Evolutionary conservation across 2,797 vertebrate species (phyloP).

Genomic region (Thripadectes ignobilis): DNA sequence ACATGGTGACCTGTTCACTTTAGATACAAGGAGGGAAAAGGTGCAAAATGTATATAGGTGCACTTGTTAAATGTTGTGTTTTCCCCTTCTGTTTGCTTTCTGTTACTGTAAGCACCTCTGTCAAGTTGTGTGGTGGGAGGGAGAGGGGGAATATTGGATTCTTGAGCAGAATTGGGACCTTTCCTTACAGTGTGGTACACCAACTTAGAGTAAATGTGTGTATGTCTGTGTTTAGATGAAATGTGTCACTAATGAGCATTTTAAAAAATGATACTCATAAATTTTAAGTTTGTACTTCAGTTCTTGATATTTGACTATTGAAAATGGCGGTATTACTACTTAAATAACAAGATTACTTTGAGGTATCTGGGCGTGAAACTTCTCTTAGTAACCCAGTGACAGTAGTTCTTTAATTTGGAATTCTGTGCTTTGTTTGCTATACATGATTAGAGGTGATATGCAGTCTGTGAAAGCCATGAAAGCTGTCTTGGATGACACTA

Average conservation of each 20-base stretch:
- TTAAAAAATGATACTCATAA: background rate
- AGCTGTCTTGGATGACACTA: background rate
- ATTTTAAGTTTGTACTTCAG: constrained; percentile 13
- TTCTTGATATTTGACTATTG: constrained; percentile 4
- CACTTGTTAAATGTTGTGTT: constrained; percentile 58
- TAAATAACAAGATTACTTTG: constrained; percentile 22
- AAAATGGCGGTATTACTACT: background rate
- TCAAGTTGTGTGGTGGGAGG: background rate
- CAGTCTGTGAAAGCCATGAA: background rate
- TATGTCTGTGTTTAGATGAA: constrained; percentile 48
- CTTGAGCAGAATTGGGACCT: constrained; percentile 11
- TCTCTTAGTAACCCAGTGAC: background rate
- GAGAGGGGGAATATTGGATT: constrained; percentile 6
- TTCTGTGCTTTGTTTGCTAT: background rate
- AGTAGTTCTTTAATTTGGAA: background rate
- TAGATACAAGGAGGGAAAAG: constrained; percentile 16
- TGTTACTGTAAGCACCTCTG: constrained; percentile 53
- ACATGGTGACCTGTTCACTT: background rate
- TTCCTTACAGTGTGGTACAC: constrained; percentile 31
- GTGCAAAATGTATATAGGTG: constrained; percentile 64
- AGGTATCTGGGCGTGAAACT: background rate
- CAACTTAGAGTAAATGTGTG: constrained; percentile 22
- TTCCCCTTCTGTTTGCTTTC: constrained; percentile 55
- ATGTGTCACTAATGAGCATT: constrained; percentile 46
- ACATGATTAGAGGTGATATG: background rate